A percentile compares a stretch with the other conserved stretches of the same genome.
These are phyloP conservation scores for Chamaea fasciata DNA, from an alignment of 2,113 vertebrate genomes.

Conservation along the genomic window DNA sequence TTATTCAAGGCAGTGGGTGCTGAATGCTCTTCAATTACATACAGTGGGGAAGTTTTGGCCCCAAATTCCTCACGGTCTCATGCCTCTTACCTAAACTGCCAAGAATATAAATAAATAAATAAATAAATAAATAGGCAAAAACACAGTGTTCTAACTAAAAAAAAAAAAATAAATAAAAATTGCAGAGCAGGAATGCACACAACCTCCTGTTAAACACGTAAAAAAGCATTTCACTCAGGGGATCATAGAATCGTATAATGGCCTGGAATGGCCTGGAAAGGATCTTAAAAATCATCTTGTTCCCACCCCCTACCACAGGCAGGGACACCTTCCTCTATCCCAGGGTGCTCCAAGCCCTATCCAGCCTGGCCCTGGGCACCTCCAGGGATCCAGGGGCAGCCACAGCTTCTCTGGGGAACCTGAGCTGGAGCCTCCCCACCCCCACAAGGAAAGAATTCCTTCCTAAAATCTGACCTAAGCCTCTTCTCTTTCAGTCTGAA, in stretches of 20 bases:
- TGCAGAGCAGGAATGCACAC: background rate
- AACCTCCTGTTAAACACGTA: background rate
- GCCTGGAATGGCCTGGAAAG: background rate
- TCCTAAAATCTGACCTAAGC: no score
- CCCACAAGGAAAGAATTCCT: no score
- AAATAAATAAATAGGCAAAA: background rate
- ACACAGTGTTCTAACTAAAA: background rate
- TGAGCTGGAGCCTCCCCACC: no score
- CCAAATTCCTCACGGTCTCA: background rate
- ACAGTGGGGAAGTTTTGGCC: background rate
- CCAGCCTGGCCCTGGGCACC: no score
- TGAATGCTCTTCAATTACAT: background rate
- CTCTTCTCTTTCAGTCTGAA: no score
- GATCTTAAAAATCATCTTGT: background rate
- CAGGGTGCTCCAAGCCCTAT: no score
- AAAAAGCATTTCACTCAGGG: background rate
- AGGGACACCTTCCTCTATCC: background rate
- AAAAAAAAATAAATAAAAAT: background rate
- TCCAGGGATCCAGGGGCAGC: no score
- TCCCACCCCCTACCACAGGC: background rate
- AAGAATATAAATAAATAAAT: background rate
- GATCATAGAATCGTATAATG: background rate
- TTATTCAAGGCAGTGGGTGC: background rate
- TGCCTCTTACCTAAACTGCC: background rate
- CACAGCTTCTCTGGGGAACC: no score